Percentiles rank a stretch among this genome's conserved stretches.
These are phyloP conservation scores for Premnoplex brunnescens DNA, from an alignment of 2,797 vertebrate species.

Conservation along the genomic window DNA sequence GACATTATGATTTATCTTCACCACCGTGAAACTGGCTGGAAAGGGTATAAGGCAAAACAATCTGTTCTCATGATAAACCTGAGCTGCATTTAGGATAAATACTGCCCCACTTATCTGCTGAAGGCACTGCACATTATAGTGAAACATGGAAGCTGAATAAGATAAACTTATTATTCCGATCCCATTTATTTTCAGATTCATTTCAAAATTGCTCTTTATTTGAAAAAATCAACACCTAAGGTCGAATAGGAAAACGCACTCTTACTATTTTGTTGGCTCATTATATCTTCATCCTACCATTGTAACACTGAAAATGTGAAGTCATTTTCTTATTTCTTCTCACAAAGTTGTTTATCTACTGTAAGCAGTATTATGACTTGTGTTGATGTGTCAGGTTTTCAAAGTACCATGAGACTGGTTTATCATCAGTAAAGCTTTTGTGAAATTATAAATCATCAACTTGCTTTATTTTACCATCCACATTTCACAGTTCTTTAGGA, in stretches of 20 bases:
- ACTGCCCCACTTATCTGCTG: not conserved
- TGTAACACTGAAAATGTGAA: not conserved
- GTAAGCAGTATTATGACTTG: not conserved
- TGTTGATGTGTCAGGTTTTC: not conserved
- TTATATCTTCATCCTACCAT: not conserved
- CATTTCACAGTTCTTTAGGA: not conserved
- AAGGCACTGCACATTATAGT: not conserved
- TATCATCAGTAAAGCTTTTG: not conserved
- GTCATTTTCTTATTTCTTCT: not conserved
- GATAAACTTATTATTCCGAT: not conserved
- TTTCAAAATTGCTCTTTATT: not conserved
- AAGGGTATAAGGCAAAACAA: conserved; percentile 18
- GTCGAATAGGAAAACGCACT: not conserved
- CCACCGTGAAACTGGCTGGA: not conserved
- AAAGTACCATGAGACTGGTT: not conserved
- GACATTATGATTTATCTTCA: conserved; percentile 42
- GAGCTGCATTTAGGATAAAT: conserved; percentile 35
- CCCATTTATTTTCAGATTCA: not conserved
- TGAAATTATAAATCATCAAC: not conserved
- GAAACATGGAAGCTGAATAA: not conserved
- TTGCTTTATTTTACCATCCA: not conserved
- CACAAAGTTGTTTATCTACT: not conserved
- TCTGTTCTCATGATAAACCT: conserved; percentile 40
- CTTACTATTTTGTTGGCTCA: not conserved
- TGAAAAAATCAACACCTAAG: not conserved